Base-by-base conservation (phyloP, 2,888 invertebrate species). In the Eristalis arbustorum region DNA sequence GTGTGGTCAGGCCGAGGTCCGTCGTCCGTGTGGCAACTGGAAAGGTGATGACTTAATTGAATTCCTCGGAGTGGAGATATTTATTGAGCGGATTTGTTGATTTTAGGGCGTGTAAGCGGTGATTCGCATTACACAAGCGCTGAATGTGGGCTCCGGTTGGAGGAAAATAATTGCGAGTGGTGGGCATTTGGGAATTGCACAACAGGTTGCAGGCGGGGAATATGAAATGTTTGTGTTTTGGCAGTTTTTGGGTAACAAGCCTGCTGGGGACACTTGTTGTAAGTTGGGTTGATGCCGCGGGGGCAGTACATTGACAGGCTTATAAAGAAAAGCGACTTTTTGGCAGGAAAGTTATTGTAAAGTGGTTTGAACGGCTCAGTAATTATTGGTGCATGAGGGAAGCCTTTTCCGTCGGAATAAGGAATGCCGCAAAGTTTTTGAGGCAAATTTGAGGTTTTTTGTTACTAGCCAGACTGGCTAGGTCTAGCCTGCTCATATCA, bases 1-100 rank as follows among this genome's bases (percentile, higher is more conserved):
- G 77, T 77, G 64, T 78, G 82, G 85, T 78, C 85, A 85, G 74
- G 85, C 74, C 76, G 75, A 69, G n/a, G n/a, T n/a, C n/a, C n/a
- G n/a, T n/a, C n/a, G n/a, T n/a, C 74, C 57, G 28, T 62, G 63
- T 62, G 63, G 59, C 28, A 68, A 78, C 78, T 67, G 73, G 56
- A 82, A 61, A 74, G 83, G 83, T 87, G 87, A 87, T 83, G 87
- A 87, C 87, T 87, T 79, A 87, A 87, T 87, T 87, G 82, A 87
- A 87, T 87, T 87, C 78, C 75, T 83, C 68, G 31, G 28, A 71
- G 74, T 49, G 57, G 64, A 72, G 56, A 67, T 64, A 74, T 77
- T 85, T 81, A 85, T 77, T 64, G 85, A 77, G 37, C 61, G 69
- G 82, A 85, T 73, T 77, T 85, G 85, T 85, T 82, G 81, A 85